phyloP scores from a whole-genome alignment of 2,888 invertebrate genomes.

The Eremobia ochroleuca region DNA sequence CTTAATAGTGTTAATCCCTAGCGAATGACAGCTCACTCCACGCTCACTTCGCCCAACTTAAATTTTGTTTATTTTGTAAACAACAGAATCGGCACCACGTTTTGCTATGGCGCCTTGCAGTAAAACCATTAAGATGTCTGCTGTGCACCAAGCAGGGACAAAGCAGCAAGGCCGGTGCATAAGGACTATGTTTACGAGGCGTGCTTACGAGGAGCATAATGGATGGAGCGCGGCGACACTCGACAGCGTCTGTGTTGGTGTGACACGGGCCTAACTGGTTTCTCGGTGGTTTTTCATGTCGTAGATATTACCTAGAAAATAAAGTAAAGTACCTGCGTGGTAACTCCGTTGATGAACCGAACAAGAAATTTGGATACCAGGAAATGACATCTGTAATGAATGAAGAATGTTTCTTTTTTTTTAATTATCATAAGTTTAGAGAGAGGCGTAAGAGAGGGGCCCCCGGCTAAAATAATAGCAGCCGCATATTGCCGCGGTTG shows the following conservation, averaged over 20 bases:
- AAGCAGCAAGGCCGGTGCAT: conserved; percentile 16
- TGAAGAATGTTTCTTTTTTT: no score
- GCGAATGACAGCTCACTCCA: no score
- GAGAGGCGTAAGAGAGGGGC: no score
- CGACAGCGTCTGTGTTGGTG: conserved; percentile 24
- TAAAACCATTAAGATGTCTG: conserved; percentile 3
- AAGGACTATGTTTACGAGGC: conserved; percentile 26
- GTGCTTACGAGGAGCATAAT: conserved; percentile 24
- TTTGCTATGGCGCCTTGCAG: background rate
- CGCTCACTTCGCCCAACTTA: no score
- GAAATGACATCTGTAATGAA: background rate
- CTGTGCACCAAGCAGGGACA: conserved; percentile 8
- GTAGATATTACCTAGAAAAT: background rate
- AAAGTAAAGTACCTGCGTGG: background rate
- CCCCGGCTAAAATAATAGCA: no score
- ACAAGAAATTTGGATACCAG: background rate
- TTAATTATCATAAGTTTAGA: no score
- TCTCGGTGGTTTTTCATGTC: background rate
- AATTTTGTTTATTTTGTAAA: no score
- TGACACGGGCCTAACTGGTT: conserved; percentile 18
- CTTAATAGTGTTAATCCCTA: no score
- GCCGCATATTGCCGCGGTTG: no score
- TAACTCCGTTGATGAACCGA: background rate
- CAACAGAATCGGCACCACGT: no score
- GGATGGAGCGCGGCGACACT: conserved; percentile 11